A percentile compares a stretch with the other conserved stretches of the same genome.
These are phyloP conservation scores for Sminthurides aquaticus DNA, from an alignment of 2,888 invertebrate species.

Conservation along the genomic window DNA sequence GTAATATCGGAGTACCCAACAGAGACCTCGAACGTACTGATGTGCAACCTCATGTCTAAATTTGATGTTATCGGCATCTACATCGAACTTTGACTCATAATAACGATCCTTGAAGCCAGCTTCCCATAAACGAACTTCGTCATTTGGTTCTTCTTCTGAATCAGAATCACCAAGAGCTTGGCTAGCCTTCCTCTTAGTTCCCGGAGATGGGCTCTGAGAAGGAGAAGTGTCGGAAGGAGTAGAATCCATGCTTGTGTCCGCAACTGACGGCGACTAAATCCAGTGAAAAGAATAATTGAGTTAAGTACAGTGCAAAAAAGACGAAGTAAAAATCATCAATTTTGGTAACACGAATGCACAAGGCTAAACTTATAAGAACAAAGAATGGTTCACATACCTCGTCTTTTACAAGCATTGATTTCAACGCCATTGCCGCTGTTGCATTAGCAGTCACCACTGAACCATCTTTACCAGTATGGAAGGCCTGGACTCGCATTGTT, in stretches of 20 bases:
- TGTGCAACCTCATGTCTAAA: conserved; percentile 86
- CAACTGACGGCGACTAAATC: background rate
- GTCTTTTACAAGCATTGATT: conserved; percentile 51
- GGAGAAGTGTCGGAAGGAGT: conserved; percentile 14
- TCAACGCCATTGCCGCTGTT: conserved; percentile 47
- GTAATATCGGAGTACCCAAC: conserved; percentile 97
- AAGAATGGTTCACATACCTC: too few relatives aligned
- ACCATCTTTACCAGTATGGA: conserved; percentile 39
- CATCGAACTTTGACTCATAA: conserved; percentile 90
- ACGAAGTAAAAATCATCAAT: too few relatives aligned
- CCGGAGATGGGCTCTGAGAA: conserved; percentile 18
- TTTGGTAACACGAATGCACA: too few relatives aligned
- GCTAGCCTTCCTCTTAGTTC: conserved; percentile 49
- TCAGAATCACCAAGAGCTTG: conserved; percentile 48
- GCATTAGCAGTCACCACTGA: conserved; percentile 37
- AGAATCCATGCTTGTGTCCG: conserved; percentile 13
- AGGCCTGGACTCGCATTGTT: conserved; percentile 55
- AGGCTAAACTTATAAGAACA: too few relatives aligned
- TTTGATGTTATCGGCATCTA: conserved; percentile 62
- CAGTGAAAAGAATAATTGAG: too few relatives aligned
- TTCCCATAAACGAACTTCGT: conserved; percentile 89
- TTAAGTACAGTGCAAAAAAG: too few relatives aligned
- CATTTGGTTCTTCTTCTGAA: conserved; percentile 70
- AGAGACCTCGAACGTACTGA: conserved; percentile 90
- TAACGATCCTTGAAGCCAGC: conserved; percentile 97